These are phyloP conservation scores for Cinara cedri DNA, from an alignment of 2,888 invertebrate species.

Conservation along the genomic window DNA sequence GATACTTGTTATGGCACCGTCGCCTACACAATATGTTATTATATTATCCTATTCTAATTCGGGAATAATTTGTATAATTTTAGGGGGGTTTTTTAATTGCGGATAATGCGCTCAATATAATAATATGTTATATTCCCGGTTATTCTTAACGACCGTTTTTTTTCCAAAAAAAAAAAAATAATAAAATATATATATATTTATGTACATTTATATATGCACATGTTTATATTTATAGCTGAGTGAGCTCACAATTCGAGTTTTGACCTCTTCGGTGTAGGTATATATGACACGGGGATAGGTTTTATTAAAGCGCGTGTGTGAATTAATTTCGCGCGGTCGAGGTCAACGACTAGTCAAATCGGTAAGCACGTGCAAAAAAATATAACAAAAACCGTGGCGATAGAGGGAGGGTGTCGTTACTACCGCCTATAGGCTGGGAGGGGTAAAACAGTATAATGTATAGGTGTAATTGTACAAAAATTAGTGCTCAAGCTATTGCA, in stretches of 20 bases:
- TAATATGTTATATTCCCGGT: background rate
- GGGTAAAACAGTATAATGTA: slow-evolving; percentile 38
- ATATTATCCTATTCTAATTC: too few relatives aligned
- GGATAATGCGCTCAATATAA: background rate
- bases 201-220: too few relatives aligned
- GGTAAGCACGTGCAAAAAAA: slow-evolving; percentile 38
- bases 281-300: slow-evolving; percentile 26
- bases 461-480: too few relatives aligned
- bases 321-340: slow-evolving; percentile 52
- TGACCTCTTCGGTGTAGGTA: slow-evolving; percentile 28
- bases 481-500: background rate
- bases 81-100: too few relatives aligned
- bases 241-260: slow-evolving; percentile 24
- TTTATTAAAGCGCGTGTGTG: slow-evolving; percentile 29
- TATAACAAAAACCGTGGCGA: background rate
- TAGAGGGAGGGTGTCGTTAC: background rate
- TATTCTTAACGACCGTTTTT: slow-evolving; percentile 6
- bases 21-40: too few relatives aligned
- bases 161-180: slow-evolving; percentile 11
- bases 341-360: slow-evolving; percentile 55
- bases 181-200: too few relatives aligned
- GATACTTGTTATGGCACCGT: too few relatives aligned
- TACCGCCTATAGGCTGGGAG: slow-evolving; percentile 4
- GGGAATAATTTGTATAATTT: too few relatives aligned
- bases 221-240: background rate